Base-by-base conservation (phyloP, 1,140 invertebrate species). In the Trichoplusia ni region DNA sequence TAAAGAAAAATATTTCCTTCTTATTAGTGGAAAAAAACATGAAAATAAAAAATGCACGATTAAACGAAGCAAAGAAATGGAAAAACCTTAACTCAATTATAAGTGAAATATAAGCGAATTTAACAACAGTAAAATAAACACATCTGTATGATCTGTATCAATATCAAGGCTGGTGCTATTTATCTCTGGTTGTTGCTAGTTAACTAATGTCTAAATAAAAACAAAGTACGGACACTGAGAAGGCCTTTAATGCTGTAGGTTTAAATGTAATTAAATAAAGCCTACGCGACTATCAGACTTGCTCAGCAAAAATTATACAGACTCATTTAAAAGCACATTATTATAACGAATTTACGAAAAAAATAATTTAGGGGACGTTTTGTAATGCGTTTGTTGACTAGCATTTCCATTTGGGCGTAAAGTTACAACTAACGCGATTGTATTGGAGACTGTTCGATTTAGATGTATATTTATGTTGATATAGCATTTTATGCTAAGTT, bases 341-440 rank as follows among this genome's bases (percentile, higher is more conserved):
- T 69, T 47, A 61, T 79, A 71, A 61, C 77, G 77, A 85, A 81
- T 83, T 82, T 83, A 83, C n/a, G n/a, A 64, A 56, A 63, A 75
- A 73, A 76, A 71, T 71, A 67, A 71, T 73, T 76, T 67, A 62
- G 61, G 53, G 71, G 47, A 58, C 63, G 66, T 68, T 70, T 64
- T 70, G 64, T 71, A 67, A 68, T 44, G 54, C 37, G 64, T 73
- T 75, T 77, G 60, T 69, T 69, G 72, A 61, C 18, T 38, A 51
- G 59, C 59, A 62, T 51, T 62, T 27, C 18, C 38, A 64, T 64
- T 37, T 21, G 31, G n/a, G 31, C 29, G n/a, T 25, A 42, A 35
- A 21, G 63, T 71, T 74, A 58, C 63, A 69, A 61, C 42, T 69
- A 74, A 68, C 71, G 69, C 53, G 65, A 58, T 71, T 65, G 54